Evolutionary conservation across 2,888 invertebrate species (phyloP).

Genomic region (Eupithecia subumbrata): DNA sequence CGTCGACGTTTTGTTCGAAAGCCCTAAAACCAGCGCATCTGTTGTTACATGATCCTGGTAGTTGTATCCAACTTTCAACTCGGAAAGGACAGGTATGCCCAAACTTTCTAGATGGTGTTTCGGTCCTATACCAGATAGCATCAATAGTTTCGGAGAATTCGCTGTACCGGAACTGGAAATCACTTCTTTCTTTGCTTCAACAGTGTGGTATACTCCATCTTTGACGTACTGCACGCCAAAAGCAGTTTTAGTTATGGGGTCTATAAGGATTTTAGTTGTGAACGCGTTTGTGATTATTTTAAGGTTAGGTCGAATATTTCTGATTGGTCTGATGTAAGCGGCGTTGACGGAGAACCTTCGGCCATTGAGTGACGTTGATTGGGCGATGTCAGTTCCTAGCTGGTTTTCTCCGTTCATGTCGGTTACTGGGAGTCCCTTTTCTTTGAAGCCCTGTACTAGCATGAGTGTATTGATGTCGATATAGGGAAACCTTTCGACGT

Average conservation of each 20-base stretch:
- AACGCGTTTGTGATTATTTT: slow-evolving; percentile 79
- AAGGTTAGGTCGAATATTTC: slow-evolving; percentile 80
- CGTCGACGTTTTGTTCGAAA: slow-evolving; percentile 84
- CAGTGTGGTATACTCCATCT: slow-evolving; percentile 73
- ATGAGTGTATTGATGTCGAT: slow-evolving; percentile 84
- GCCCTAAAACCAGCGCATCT: slow-evolving; percentile 74
- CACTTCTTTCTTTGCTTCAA: slow-evolving; percentile 84
- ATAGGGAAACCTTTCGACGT: slow-evolving; percentile 86
- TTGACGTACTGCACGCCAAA: slow-evolving; percentile 71
- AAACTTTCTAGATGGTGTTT: slow-evolving; percentile 76
- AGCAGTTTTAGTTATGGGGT: slow-evolving; percentile 79
- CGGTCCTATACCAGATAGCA: slow-evolving; percentile 88
- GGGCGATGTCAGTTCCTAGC: slow-evolving; percentile 85
- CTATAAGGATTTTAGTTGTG: slow-evolving; percentile 84
- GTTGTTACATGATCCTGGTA: slow-evolving; percentile 90
- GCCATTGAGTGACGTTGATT: slow-evolving; percentile 86
- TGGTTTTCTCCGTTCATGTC: slow-evolving; percentile 85
- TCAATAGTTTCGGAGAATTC: slow-evolving; percentile 86
- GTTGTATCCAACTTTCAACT: slow-evolving; percentile 89
- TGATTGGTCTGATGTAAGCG: slow-evolving; percentile 87
- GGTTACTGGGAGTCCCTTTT: slow-evolving; percentile 83
- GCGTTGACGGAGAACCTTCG: slow-evolving; percentile 85
- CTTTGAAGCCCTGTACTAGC: slow-evolving; percentile 84
- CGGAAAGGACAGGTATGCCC: slow-evolving; percentile 83
- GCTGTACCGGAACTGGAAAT: slow-evolving; percentile 85